Evolutionary conservation across 1,140 invertebrate genomes (phyloP), one percentile per base, ranked within the genome.

Genomic region (Trypoxylus dichotomus): DNA sequence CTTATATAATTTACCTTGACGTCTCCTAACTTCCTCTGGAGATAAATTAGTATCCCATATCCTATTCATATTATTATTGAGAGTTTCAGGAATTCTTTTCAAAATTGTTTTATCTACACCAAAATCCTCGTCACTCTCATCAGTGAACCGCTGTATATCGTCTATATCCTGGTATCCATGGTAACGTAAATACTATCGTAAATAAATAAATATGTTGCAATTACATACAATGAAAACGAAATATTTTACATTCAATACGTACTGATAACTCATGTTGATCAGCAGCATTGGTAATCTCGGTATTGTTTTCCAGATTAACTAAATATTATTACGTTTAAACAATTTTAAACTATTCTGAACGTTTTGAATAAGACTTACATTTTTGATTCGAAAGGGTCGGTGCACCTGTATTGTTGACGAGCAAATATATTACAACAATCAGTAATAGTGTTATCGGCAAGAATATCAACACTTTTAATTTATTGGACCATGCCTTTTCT

Each of bases 1-100:
- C n/a, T 42, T 37, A 11, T n/a, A n/a, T 11, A 32, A 25, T n/a
- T 77, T 80, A 85, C 85, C 84, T 83, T 87, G 85, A 63, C 81
- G 80, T 74, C 83, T 80, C 75, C 87, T 82, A 24, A 88, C 68
- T 63, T 81, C 80, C 25, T 81, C 71, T 8, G 76, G 68, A 0
- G 78, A 74, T 13, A 79, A 74, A 77, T 78, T 74, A 13, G 76
- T 68, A 10, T 74, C 79, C 80, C 80, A 81, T 37, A 80, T 77
- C 19, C 79, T 81, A 25, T 73, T 41, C 6, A 43, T 25, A 27
- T 81, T 75, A 1, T 77, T 75, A 27, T 78, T 43, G 7, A 15
- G 10, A n/a, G 19, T 41, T 21, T 74, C 72, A 15, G n/a, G n/a
- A 41, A 74, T 74, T 24, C 15, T 74, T 13, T n/a, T 41, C 2